Evolutionary conservation across 2,888 invertebrate species (phyloP).

Genomic region (Crioceris asparagi): DNA sequence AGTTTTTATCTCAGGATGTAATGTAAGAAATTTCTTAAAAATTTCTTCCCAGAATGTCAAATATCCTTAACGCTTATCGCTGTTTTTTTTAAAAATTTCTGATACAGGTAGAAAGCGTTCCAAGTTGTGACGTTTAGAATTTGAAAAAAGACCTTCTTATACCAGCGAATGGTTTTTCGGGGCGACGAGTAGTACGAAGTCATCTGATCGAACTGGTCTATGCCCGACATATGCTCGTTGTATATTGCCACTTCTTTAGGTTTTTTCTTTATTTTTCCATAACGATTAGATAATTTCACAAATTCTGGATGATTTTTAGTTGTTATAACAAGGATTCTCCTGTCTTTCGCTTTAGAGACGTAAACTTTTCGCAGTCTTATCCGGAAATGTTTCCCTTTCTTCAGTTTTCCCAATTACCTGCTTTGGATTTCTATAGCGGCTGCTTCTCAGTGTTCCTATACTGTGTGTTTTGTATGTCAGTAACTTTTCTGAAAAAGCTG

Average conservation of each 20-base stretch:
- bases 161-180: slow-evolving; percentile 10
- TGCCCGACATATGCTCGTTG: slow-evolving; percentile 9
- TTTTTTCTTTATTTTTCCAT: slow-evolving; percentile 3
- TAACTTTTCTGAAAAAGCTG: not conserved
- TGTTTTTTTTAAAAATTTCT: not conserved
- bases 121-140: slow-evolving; percentile 9
- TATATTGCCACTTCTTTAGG: slow-evolving; percentile 8
- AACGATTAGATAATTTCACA: slow-evolving; percentile 16
- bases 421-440: slow-evolving; percentile 10
- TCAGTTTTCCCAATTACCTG: slow-evolving; percentile 8
- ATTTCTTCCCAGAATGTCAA: too few relatives aligned
- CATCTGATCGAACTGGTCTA: slow-evolving; percentile 11
- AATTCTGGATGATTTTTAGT: slow-evolving; percentile 22
- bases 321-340: slow-evolving; percentile 20
- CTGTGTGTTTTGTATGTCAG: slow-evolving; percentile 8
- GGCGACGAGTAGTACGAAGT: slow-evolving; percentile 8
- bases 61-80: too few relatives aligned
- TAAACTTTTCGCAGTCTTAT: slow-evolving; percentile 1
- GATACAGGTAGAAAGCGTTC: slow-evolving; percentile 1
- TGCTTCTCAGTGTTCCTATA: slow-evolving; percentile 8
- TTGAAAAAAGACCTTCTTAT: slow-evolving; percentile 10
- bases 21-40: too few relatives aligned
- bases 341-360: slow-evolving; percentile 5
- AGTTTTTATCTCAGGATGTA: too few relatives aligned
- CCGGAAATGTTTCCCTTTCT: slow-evolving; percentile 4